Evolutionary conservation across 2,888 invertebrate genomes (phyloP).

Genomic region (Caenorhabditis sp.): DNA sequence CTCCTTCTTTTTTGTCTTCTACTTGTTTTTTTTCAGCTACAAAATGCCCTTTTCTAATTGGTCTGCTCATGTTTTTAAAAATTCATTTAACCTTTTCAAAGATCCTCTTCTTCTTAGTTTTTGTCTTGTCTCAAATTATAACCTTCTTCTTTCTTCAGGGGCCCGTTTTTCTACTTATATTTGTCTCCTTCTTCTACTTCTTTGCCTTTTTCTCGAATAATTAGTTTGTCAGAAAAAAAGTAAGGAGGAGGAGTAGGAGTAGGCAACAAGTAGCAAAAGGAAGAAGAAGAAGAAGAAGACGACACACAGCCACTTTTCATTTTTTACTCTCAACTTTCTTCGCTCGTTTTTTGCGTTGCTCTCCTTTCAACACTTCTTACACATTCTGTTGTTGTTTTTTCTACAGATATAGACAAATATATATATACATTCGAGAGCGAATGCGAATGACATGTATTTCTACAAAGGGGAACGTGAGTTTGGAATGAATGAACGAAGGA

Average conservation of each 20-base stretch:
- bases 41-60: no score
- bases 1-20: no score
- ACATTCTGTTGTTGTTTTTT: neutral
- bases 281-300: no score
- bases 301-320: neutral
- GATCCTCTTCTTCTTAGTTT: no score
- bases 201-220: neutral
- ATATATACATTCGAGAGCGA: neutral
- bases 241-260: neutral
- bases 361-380: slow-evolving; percentile 2
- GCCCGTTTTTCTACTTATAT: no score
- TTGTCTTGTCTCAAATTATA: no score
- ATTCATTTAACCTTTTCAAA: neutral
- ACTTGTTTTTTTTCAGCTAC: no score
- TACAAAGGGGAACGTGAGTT: slow-evolving; percentile 14
- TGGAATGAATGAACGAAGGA: no score
- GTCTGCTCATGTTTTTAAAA: no score
- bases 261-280: neutral
- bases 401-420: no score
- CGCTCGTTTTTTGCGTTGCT: neutral
- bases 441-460: slow-evolving; percentile 3
- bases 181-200: no score
- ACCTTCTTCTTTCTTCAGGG: neutral
- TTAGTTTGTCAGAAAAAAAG: neutral
- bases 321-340: neutral